Base-by-base conservation (phyloP, 2,888 invertebrate genomes). In the Drosophila engyochracea region DNA sequence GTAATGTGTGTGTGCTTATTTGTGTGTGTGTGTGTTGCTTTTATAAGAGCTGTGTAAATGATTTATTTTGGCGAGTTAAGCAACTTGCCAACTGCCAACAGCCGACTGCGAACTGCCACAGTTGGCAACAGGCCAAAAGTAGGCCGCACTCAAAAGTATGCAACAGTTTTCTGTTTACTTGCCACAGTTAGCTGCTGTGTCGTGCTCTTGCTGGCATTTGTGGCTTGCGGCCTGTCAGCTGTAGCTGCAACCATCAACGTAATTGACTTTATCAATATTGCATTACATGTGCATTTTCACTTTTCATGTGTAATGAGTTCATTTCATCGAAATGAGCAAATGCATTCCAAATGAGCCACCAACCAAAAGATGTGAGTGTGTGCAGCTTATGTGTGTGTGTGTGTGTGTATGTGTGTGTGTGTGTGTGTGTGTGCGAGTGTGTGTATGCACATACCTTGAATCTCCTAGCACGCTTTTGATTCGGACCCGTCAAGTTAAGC, bases 401-500 rank as follows among this genome's bases (percentile, higher is more conserved):
- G 28, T 25, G 5, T n/a, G 22, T 9, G 37, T 44, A 6, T 19
- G 2, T 51, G 31, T 68, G 30, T 10, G 28, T 44, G 51, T 53
- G 35, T 33, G 31, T 16, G 22, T 4, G 7, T 14, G 4, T 7
- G 14, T 7, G 22, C 4, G 22, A 0, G 22, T 33, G 33, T 28
- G 12, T 28, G 28, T 52, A 14, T 39, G 10, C 9, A 76, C 86
- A 83, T 82, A 93, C 93, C 92, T 95, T 95, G 95, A 95, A 95
- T 91, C 95, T 94, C 88, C 95, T 94, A 71, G 95, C 95, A 77
- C 95, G 95, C 93, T 95, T 95, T 94, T 95, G 97, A 94, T 97
- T 98, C 91, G 97, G 97, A 86, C 98, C 98, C 87, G 98, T 97
- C 92, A 98, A 95, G 95, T 98, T 97, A 94, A 98, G 95, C 92